phyloP scores from a whole-genome alignment of 2,113 vertebrate genomes.

The Cacatua alba region DNA sequence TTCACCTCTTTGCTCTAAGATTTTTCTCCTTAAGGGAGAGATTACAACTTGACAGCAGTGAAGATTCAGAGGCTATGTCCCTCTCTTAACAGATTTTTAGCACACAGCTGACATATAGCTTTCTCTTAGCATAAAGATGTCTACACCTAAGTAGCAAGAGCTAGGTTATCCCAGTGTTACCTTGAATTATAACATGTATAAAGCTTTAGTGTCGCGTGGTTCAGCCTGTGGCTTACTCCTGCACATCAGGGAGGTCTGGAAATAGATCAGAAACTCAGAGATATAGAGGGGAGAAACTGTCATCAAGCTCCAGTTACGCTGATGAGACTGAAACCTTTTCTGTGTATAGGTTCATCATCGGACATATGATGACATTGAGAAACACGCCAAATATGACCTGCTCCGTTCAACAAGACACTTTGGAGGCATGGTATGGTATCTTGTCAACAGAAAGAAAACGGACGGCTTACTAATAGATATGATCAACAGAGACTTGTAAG shows the following conservation, averaged over 20 bases:
- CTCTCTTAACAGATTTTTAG: background rate
- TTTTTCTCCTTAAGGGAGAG: background rate
- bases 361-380: conserved; percentile 89
- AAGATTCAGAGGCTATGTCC: background rate
- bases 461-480: conserved; percentile 91
- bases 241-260: background rate
- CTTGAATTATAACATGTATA: background rate
- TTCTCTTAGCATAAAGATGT: background rate
- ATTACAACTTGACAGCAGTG: background rate
- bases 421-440: conserved; percentile 91
- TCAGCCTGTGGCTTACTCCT: background rate
- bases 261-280: background rate
- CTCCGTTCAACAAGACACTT: conserved; percentile 92
- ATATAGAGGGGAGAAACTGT: background rate
- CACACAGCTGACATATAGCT: background rate
- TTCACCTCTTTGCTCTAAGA: background rate
- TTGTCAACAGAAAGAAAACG: conserved; percentile 79
- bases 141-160: background rate
- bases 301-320: background rate
- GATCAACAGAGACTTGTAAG: conserved; percentile 92
- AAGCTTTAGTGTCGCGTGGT: background rate
- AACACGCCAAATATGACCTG: conserved; percentile 84
- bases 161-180: background rate
- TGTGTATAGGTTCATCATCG: conserved; percentile 79
- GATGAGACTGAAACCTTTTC: background rate